Evolutionary conservation across 2,797 vertebrate species (phyloP).

Genomic region (Centropyge bicolor): DNA sequence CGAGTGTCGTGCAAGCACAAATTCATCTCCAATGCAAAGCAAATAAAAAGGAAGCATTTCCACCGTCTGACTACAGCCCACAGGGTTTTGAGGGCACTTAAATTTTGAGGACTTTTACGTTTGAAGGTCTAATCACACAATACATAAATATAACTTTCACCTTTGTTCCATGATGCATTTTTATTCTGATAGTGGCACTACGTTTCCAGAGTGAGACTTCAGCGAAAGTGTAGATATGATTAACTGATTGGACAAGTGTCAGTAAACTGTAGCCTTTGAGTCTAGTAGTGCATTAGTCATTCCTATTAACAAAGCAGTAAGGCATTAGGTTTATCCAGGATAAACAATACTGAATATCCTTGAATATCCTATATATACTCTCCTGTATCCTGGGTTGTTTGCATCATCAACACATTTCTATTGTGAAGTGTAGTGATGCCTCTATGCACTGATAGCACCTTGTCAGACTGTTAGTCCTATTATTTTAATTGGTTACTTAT

Average conservation of each 20-base stretch:
- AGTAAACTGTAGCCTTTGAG: neutral
- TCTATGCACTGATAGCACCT: neutral
- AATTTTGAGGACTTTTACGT: conserved; percentile 1
- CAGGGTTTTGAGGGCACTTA: neutral
- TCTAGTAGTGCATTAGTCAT: conserved; percentile 11
- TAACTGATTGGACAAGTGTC: conserved; percentile 5
- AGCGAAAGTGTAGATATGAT: conserved; percentile 9
- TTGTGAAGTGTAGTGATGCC: neutral
- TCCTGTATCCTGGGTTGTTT: neutral
- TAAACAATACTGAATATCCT: neutral
- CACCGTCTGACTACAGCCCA: neutral
- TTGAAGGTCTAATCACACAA: neutral
- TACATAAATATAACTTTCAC: neutral
- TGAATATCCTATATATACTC: neutral
- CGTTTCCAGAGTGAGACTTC: conserved; percentile 3
- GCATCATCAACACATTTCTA: neutral
- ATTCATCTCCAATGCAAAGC: conserved; percentile 16
- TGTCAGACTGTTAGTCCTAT: neutral
- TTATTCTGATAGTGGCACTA: neutral
- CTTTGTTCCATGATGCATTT: conserved; percentile 18
- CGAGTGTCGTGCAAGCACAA: conserved; percentile 7
- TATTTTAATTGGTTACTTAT: neutral
- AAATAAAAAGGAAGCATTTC: neutral
- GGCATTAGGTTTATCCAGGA: neutral
- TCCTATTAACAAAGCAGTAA: neutral